Base-by-base conservation (phyloP, 1,140 invertebrate genomes). In the Pachypeltis micranthus region DNA sequence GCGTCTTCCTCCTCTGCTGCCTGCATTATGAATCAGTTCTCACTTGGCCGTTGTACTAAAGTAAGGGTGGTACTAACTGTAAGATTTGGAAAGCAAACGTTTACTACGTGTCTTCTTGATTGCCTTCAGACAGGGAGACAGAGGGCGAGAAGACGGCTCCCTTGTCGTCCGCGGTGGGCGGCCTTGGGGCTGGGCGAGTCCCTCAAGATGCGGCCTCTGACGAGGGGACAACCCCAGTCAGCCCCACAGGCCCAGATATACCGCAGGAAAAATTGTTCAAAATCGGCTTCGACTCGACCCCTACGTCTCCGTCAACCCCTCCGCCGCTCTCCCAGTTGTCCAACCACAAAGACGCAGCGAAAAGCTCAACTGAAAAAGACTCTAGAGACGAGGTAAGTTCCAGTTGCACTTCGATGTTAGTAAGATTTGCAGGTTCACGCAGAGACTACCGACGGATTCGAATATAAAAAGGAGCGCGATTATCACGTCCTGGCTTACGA, bases 121-220 rank as follows among this genome's bases (percentile, higher is more conserved):
- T 39, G 34, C 10, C 47, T 21, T 7, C 29, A 28, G 29, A 29
- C 57, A 59, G 57, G 31, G n/a, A 59, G 57, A 59, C 26, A 59
- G 57, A 57, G 55, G 62, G 34, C 55, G n/a, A n/a, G n/a, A 63
- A 54, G 55, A 63, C 62, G 62, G 62, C 62, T 28, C 62, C 62
- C 12, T 34, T 63, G 62, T 63, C 62, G 29, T 63, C 62, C 16
- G 54, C 55, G 23, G 55, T 34, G 55, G 55, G 62, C 29, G 62
- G 62, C 44, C 62, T 63, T n/a, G 62, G 62, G 31, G 62, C 29
- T n/a, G 51, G 51, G 25, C 24, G 61, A 44, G 14, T 23, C 23
- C 54, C 62, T 55, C 54, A 28, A 19, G 62, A 34, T 7, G 12
- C 54, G 28, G 54, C 39, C 62, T 25, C 26, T 28, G 26, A 29